phyloP scores from a whole-genome alignment of 2,113 vertebrate genomes.

The Marmota monax region DNA sequence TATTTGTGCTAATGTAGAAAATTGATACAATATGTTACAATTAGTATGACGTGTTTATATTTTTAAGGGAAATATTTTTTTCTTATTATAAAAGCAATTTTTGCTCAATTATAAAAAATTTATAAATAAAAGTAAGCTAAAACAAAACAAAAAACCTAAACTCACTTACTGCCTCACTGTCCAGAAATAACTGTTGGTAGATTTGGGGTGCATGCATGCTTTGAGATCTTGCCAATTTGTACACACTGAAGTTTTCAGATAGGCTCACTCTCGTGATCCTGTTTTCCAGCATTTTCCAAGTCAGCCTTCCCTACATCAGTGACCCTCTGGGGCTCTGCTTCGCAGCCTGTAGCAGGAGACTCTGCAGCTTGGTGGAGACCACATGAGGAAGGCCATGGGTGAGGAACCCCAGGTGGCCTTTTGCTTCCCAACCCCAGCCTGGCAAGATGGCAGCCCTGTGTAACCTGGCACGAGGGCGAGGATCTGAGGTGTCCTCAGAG shows the following conservation, averaged over 20 bases:
- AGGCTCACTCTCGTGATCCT: not conserved
- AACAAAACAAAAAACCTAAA: not conserved
- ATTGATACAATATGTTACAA: not conserved
- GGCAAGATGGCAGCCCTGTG: not conserved
- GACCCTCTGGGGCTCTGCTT: too few relatives aligned
- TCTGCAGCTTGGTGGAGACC: too few relatives aligned
- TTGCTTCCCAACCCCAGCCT: not conserved
- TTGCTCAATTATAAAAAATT: not conserved
- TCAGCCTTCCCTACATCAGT: too few relatives aligned
- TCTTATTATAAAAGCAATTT: constrained; percentile 18
- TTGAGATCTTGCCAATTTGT: not conserved
- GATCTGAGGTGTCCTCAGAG: not conserved
- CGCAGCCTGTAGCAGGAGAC: not conserved
- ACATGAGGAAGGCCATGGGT: not conserved
- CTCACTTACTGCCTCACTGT: not conserved
- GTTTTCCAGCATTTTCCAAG: not conserved
- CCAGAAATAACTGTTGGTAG: not conserved
- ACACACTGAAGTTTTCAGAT: not conserved
- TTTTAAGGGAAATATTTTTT: not conserved
- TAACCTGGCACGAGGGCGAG: not conserved
- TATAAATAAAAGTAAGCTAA: not conserved
- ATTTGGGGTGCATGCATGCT: not conserved
- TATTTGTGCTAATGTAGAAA: not conserved
- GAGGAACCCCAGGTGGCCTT: not conserved
- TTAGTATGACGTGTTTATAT: not conserved